Conservation (phyloP, 2,797 vertebrate genomes). For the Myotis findleyi region DNA sequence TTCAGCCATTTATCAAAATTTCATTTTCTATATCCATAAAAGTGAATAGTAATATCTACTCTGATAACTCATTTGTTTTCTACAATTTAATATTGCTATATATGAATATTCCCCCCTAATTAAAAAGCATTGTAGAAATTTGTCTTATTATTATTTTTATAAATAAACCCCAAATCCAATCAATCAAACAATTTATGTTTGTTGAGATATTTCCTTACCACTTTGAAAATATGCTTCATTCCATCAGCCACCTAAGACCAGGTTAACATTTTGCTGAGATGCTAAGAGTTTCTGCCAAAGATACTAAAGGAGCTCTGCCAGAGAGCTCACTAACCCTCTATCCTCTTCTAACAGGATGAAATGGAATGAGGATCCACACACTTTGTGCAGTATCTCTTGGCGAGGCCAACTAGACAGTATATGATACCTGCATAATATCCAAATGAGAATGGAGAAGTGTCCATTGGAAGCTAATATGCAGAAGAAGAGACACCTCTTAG, state of each 20-base stretch:
- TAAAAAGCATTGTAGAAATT: neutral
- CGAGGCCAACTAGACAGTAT: neutral
- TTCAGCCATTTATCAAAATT: neutral
- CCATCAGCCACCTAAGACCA: neutral
- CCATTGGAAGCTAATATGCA: neutral
- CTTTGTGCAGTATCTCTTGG: neutral
- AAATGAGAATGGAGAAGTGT: neutral
- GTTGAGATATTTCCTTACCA: neutral
- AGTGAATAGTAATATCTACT: neutral
- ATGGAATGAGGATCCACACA: neutral
- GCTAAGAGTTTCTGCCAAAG: neutral
- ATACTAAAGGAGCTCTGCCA: neutral
- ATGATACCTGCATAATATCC: neutral
- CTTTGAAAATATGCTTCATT: constrained; percentile 18
- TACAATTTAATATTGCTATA: neutral
- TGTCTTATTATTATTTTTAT: neutral
- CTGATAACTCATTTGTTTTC: neutral
- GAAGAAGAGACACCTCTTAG: neutral
- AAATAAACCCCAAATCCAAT: constrained; percentile 6
- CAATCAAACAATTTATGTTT: neutral
- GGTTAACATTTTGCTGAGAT: neutral
- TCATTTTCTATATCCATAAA: neutral
- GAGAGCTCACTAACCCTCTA: neutral
- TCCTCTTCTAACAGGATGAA: neutral
- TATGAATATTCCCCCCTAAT: neutral